phyloP scores from a whole-genome alignment of 2,888 invertebrate species.

The Coremacera marginata region DNA sequence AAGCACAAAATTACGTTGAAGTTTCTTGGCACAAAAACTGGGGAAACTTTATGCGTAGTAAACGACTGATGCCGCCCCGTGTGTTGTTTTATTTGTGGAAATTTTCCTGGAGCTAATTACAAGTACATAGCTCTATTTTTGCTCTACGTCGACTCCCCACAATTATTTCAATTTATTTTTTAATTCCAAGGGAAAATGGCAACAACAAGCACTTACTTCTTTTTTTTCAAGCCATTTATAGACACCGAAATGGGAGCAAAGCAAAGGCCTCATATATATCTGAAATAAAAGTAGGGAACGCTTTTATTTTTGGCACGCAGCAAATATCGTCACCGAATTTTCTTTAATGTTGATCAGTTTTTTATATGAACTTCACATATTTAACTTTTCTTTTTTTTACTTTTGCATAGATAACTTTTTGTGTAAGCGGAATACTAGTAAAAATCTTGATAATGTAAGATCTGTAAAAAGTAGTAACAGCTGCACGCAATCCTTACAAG shows the following conservation, averaged over 20 bases:
- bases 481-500: too few species aligned
- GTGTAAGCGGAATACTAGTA: too few species aligned
- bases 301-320: background rate
- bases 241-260: background rate
- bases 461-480: too few species aligned
- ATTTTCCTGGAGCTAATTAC: conserved; percentile 2
- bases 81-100: background rate
- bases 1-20: background rate
- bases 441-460: too few species aligned
- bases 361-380: conserved; percentile 9
- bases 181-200: conserved; percentile 5
- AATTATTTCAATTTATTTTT: background rate
- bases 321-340: background rate
- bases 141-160: background rate
- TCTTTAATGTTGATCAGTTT: too few species aligned
- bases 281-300: background rate
- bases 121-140: background rate
- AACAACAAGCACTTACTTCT: background rate
- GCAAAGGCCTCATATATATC: background rate
- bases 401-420: too few species aligned
- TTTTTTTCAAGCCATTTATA: background rate
- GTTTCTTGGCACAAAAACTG: background rate
- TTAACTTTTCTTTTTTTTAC: background rate
- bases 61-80: background rate
- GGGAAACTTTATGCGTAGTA: background rate